These are phyloP conservation scores for Meleagris gallopavo DNA, from an alignment of 2,113 vertebrate species.

Conservation along the genomic window DNA sequence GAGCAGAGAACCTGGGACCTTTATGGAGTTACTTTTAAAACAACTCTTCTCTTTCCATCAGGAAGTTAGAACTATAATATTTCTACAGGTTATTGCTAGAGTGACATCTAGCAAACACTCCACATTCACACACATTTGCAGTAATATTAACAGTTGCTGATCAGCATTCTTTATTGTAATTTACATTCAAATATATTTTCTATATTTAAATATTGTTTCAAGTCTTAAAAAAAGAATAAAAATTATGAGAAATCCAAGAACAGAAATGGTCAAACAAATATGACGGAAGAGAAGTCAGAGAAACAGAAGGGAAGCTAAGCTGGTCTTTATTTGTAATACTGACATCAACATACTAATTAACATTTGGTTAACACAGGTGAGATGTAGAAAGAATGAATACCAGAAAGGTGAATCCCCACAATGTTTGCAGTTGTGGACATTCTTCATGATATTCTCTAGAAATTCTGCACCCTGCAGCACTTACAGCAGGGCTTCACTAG, in stretches of 20 bases:
- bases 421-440: not conserved
- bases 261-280: not conserved
- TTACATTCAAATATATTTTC: not conserved
- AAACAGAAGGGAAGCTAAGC: not conserved
- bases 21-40: not conserved
- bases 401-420: not conserved
- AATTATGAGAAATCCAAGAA: not conserved
- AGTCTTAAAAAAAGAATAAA: not conserved
- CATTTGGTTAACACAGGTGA: not conserved
- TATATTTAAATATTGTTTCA: not conserved
- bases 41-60: not conserved
- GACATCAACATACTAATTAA: not conserved
- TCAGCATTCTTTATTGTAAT: not conserved
- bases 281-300: not conserved
- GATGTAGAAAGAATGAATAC: not conserved
- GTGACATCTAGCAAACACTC: not conserved
- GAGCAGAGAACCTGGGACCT: not conserved
- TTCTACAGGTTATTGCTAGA: not conserved
- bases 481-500: not conserved
- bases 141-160: not conserved
- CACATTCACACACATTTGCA: not conserved
- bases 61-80: not conserved
- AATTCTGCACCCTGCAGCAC: not conserved
- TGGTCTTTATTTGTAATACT: not conserved
- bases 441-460: not conserved